These are phyloP conservation scores for Etheostoma perlongum DNA, from an alignment of 2,797 vertebrate species.

Conservation along the genomic window DNA sequence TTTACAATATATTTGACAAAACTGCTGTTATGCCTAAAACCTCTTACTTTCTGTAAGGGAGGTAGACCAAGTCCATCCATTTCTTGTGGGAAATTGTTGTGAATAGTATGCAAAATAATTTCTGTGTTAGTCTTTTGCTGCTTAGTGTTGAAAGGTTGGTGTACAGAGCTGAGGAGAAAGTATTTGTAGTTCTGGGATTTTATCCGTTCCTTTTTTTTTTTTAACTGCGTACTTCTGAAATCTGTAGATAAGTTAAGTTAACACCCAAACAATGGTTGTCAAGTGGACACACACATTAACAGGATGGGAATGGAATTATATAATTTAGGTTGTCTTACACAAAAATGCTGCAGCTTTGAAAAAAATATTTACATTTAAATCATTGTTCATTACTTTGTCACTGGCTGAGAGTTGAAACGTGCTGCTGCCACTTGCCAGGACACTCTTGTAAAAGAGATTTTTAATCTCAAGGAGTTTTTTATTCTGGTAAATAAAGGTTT, in stretches of 20 bases:
- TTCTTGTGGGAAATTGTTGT: neutral
- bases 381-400: neutral
- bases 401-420: neutral
- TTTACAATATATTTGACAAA: neutral
- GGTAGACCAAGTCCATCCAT: neutral
- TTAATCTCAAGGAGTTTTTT: too few relatives aligned
- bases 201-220: slow-evolving; percentile 1
- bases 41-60: neutral
- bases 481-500: too few relatives aligned
- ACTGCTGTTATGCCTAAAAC: neutral
- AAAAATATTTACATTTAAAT: neutral
- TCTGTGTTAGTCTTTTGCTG: neutral
- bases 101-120: neutral
- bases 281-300: too few relatives aligned
- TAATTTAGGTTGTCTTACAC: too few relatives aligned
- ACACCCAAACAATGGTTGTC: neutral
- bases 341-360: neutral
- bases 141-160: neutral
- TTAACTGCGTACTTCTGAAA: neutral
- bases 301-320: neutral
- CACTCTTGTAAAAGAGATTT: too few relatives aligned
- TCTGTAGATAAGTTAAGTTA: neutral
- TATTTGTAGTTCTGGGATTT: neutral
- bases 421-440: too few relatives aligned
- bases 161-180: neutral